These are phyloP conservation scores for Dynastes tityus DNA, from an alignment of 2,888 invertebrate species.

Conservation along the genomic window DNA sequence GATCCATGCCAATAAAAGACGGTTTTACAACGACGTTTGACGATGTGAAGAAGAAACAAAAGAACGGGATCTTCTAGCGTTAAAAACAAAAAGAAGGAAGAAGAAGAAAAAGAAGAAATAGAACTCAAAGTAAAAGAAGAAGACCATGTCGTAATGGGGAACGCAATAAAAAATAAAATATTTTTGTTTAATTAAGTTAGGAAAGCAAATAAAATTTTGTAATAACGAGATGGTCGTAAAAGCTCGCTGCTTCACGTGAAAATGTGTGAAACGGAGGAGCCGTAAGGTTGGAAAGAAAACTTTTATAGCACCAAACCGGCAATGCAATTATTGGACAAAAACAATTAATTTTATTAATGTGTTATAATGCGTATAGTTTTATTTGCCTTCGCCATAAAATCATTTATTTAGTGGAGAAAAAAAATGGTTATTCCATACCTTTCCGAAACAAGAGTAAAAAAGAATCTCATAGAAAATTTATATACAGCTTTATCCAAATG, in stretches of 20 bases:
- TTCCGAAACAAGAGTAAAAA: background rate
- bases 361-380: constrained; percentile 36
- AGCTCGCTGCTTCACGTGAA: constrained; percentile 7
- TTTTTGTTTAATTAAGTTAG: constrained; percentile 50
- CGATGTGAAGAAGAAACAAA: background rate
- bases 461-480: background rate
- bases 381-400: constrained; percentile 36
- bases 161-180: constrained; percentile 46
- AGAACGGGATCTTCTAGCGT: background rate
- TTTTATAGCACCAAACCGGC: constrained; percentile 34
- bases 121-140: background rate
- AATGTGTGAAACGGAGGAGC: constrained; percentile 13
- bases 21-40: background rate
- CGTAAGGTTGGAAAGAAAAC: background rate
- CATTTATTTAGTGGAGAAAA: background rate
- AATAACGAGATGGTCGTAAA: constrained; percentile 48
- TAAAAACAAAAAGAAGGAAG: background rate
- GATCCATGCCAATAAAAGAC: constrained; percentile 5
- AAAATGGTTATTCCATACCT: too few relatives aligned
- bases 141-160: constrained; percentile 17
- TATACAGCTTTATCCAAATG: background rate
- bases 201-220: constrained; percentile 48
- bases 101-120: background rate
- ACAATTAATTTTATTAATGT: constrained; percentile 49
- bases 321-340: constrained; percentile 48